Evolutionary conservation across 2,113 vertebrate species (phyloP).

Genomic region (Paedocypris sp.): DNA sequence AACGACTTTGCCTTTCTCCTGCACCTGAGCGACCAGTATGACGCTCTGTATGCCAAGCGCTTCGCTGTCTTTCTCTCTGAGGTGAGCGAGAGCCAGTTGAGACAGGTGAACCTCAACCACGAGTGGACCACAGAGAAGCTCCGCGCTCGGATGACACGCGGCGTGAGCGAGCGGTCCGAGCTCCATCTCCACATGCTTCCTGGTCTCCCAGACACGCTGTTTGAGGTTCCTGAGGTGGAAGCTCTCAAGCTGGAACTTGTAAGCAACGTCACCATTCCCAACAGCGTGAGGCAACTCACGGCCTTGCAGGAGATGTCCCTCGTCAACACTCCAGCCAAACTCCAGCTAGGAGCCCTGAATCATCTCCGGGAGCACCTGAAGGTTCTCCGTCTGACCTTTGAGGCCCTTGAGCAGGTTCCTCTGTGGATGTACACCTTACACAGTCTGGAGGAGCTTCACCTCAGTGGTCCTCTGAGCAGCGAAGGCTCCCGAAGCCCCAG

Average conservation of each 20-base stretch:
- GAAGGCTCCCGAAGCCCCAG: slow-evolving; percentile 58
- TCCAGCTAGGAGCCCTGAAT: slow-evolving; percentile 65
- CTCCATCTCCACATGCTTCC: slow-evolving; percentile 72
- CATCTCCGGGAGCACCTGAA: slow-evolving; percentile 69
- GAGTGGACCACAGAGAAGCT: slow-evolving; percentile 78
- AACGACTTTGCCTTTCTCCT: slow-evolving; percentile 87
- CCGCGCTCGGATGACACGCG: slow-evolving; percentile 60
- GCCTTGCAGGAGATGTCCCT: slow-evolving; percentile 68
- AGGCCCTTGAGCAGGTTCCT: slow-evolving; percentile 65
- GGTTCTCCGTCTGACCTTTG: slow-evolving; percentile 63
- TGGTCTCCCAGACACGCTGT: slow-evolving; percentile 72
- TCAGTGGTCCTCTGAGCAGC: slow-evolving; percentile 61
- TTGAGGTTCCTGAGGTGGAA: slow-evolving; percentile 70
- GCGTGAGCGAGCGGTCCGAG: slow-evolving; percentile 59
- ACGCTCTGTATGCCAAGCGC: slow-evolving; percentile 75
- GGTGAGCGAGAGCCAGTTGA: slow-evolving; percentile 74
- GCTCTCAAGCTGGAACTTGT: slow-evolving; percentile 74
- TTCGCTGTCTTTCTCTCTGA: slow-evolving; percentile 84
- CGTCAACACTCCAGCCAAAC: slow-evolving; percentile 63
- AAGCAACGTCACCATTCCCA: slow-evolving; percentile 64
- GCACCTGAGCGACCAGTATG: slow-evolving; percentile 81
- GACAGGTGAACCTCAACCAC: slow-evolving; percentile 77
- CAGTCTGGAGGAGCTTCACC: slow-evolving; percentile 69
- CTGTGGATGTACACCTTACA: slow-evolving; percentile 73
- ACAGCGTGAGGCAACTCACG: slow-evolving; percentile 59